Base-by-base conservation (phyloP, 2,888 invertebrate genomes). In the Napeogenes sylphis region DNA sequence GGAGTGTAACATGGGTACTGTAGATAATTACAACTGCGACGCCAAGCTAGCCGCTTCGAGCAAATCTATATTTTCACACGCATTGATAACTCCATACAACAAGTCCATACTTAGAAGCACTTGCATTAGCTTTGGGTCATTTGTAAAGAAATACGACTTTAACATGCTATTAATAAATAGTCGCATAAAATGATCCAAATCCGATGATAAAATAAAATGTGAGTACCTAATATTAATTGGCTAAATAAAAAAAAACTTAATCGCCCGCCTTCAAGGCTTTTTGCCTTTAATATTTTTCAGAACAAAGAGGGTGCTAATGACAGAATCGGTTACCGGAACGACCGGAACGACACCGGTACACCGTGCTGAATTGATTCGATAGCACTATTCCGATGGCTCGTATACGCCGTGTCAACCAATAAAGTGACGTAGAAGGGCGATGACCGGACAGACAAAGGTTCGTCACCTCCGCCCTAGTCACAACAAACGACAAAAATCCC, bases 31-130 rank as follows among this genome's bases (percentile, higher is more conserved):
- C 79, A 72, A 72, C n/a, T 71, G 58, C 65, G 64, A 67, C 70
- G 77, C 73, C 78, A 77, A 80, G 75, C 77, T 78, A 71, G 76
- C 76, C 76, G 75, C 83, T 73, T 66, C 71, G 68, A 73, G 79
- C 78, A 77, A 79, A 78, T 78, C 80, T 77, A 76, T 76, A 81
- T 82, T 83, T 85, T 85, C 82, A 82, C 84, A 87, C 80, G 81
- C 83, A 78, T 79, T 79, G 77, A 76, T 77, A 77, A 57, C 53
- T 61, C 21, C 21, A 21, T 21, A 21, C 21, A 21, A 21, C 21
- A 21, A 58, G 53, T 63, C 55, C 61, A 66, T 66, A 65, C 67
- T 68, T 64, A 68, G 62, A 64, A 56, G 58, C 60, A 46, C 56
- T 59, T 61, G 58, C 65, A 62, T 67, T 67, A 56, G 46, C 62